Conservation (phyloP, 2,797 vertebrate species). For the Microctenopoma stevenorrisi region DNA sequence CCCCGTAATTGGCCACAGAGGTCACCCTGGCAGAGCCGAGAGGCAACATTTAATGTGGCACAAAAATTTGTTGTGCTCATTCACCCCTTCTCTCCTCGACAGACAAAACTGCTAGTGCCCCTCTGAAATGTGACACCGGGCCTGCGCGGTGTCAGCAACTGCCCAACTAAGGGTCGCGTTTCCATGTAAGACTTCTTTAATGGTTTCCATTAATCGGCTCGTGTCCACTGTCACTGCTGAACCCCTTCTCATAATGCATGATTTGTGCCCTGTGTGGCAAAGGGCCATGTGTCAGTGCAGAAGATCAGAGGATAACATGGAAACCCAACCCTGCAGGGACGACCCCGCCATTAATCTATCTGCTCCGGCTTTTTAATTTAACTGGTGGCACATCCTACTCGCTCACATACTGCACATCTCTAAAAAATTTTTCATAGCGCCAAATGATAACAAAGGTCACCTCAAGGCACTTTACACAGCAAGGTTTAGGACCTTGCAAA, state of each 20-base stretch:
- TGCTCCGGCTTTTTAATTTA: constrained; percentile 24
- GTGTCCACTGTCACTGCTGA: constrained; percentile 31
- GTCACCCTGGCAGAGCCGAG: constrained; percentile 67
- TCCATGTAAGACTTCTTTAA: constrained; percentile 59
- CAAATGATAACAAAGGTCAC: too few relatives aligned
- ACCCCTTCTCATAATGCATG: constrained; percentile 56
- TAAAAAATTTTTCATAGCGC: too few relatives aligned
- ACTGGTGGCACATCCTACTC: too few relatives aligned
- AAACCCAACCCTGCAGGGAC: constrained; percentile 55
- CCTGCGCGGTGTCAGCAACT: constrained; percentile 23
- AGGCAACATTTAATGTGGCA: constrained; percentile 66
- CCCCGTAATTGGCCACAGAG: constrained; percentile 79
- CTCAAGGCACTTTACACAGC: too few relatives aligned
- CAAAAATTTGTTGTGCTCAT: constrained; percentile 67
- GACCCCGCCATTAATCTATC: constrained; percentile 55
- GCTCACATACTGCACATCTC: too few relatives aligned
- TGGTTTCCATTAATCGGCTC: constrained; percentile 73
- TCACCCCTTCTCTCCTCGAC: constrained; percentile 20
- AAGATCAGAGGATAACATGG: constrained; percentile 54
- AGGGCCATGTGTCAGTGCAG: constrained; percentile 45
- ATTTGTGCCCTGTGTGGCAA: constrained; percentile 58
- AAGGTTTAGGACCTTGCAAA: too few relatives aligned
- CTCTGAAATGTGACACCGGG: constrained; percentile 50
- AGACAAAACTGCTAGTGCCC: constrained; percentile 46
- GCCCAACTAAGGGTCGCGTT: constrained; percentile 44